Evolutionary conservation across 1,140 invertebrate species (phyloP), one percentile per base, ranked within the genome.

Genomic region (Mycetomoellerius zeteki): DNA sequence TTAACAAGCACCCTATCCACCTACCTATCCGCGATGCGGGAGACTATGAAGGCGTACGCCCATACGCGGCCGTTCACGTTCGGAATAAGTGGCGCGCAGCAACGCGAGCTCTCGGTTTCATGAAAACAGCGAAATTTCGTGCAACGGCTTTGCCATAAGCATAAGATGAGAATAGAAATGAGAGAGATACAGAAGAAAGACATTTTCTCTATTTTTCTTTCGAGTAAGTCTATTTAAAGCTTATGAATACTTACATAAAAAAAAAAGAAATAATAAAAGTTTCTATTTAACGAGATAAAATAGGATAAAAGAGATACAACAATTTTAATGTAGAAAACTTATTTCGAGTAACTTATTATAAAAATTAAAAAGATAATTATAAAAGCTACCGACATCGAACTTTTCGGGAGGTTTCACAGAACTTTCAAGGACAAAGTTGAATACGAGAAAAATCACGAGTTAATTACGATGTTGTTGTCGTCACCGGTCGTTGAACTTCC

Each of bases 1-100:
- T 73, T 82, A 82, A 82, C 80, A 82, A 82, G 67, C 56, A 50
- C 19, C 58, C 60, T 76, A 58, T 52, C 54, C 19, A n/a, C 75
- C n/a, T 19, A 37, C n/a, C 33, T 37, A 43, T 43, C 60, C 37
- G 19, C 60, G 27, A n/a, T n/a, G 21, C 27, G n/a, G n/a, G 62
- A 54, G n/a, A 43, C 64, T 67, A 8, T 58, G 24, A 24, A 58
- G 30, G 54, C 37, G 58, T 27, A 62, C 24, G 6, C 8, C 5
- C n/a, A 6, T 30, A 7, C 21, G 56, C 37, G 65, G 4, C 0
- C 52, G 19, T 72, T 47, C 54, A 24, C 37, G 19, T 64, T 30
- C 54, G 12, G n/a, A 37, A 80, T 67, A 69, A 69, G 7, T n/a
- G 50, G n/a, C 47, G 47, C 47, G n/a, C 14, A n/a, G 27, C 47